Conservation (phyloP, 2,888 invertebrate species). For the Philaethria dido region DNA sequence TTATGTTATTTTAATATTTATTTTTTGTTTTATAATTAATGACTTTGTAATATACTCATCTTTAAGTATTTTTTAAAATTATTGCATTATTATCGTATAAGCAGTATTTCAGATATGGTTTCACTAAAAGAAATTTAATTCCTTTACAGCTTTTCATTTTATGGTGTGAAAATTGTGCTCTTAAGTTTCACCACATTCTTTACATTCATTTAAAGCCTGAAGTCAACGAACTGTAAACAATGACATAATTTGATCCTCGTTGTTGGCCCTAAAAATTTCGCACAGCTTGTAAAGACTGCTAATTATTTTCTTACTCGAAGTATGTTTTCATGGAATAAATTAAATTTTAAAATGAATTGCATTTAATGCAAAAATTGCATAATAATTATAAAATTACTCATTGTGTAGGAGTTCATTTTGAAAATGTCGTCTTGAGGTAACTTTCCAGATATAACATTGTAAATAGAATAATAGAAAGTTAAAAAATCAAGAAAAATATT, state of each 20-base stretch:
- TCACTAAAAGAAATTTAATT: background rate
- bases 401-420: background rate
- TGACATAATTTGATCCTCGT: constrained; percentile 24
- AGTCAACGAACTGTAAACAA: constrained; percentile 30
- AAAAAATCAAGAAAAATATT: constrained; percentile 29
- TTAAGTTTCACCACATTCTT: constrained; percentile 16
- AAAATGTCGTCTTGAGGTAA: background rate
- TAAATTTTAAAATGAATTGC: background rate
- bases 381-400: background rate
- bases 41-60: too few relatives aligned
- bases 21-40: too few relatives aligned
- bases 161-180: constrained; percentile 3
- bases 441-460: background rate
- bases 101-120: too few relatives aligned
- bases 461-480: background rate
- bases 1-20: background rate
- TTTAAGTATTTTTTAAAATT: too few relatives aligned
- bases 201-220: constrained; percentile 6
- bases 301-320: constrained; percentile 8
- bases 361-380: background rate
- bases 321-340: constrained; percentile 7
- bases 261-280: constrained; percentile 17
- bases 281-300: constrained; percentile 1
- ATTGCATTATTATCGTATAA: too few relatives aligned
- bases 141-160: background rate